These are phyloP conservation scores for Centropyge bicolor DNA, from an alignment of 2,797 vertebrate species.

Conservation along the genomic window DNA sequence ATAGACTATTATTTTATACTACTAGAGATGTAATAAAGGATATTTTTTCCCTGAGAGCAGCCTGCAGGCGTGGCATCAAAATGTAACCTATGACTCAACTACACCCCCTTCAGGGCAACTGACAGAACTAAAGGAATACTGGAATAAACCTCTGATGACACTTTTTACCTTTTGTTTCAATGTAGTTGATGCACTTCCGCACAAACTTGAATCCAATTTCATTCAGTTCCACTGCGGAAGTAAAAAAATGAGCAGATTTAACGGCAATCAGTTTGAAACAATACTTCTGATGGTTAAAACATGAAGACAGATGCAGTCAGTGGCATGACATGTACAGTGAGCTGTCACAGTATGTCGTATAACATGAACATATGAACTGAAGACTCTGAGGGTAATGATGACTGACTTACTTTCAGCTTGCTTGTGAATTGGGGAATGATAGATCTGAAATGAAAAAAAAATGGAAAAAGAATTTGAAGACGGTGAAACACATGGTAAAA, in stretches of 20 bases:
- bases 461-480: slow-evolving; percentile 36
- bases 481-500: slow-evolving; percentile 34
- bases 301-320: neutral
- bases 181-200: slow-evolving; percentile 93
- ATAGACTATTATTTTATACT: slow-evolving; percentile 12
- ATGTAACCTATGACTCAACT: slow-evolving; percentile 51
- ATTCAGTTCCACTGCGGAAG: slow-evolving; percentile 93
- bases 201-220: slow-evolving; percentile 97
- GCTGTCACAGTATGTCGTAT: neutral
- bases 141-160: neutral
- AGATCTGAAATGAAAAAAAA: slow-evolving; percentile 89
- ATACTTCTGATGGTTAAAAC: neutral
- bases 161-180: slow-evolving; percentile 93
- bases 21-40: neutral
- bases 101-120: slow-evolving; percentile 68
- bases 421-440: slow-evolving; percentile 97
- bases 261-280: neutral
- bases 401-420: slow-evolving; percentile 95
- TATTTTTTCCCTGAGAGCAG: slow-evolving; percentile 14
- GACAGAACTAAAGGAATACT: slow-evolving; percentile 5
- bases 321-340: neutral
- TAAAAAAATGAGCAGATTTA: slow-evolving; percentile 2
- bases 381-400: neutral
- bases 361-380: neutral
- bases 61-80: slow-evolving; percentile 7